A percentile compares a stretch with the other conserved stretches of the same genome.
These are phyloP conservation scores for Pristionchus entomophagus DNA, from an alignment of 2,888 invertebrate species.

Conservation along the genomic window DNA sequence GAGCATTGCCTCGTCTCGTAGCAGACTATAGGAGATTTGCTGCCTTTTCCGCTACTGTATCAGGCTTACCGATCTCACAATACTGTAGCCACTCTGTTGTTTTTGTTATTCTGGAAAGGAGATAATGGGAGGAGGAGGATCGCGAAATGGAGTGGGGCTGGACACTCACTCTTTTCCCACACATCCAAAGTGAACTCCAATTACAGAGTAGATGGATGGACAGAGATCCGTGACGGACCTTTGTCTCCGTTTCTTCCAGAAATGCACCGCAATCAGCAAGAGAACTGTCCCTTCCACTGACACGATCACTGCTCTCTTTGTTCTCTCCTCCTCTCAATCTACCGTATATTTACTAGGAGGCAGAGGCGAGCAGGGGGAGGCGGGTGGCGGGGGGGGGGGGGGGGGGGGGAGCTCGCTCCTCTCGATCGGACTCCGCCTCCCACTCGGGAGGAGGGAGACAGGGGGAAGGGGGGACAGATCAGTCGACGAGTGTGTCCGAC, in stretches of 20 bases:
- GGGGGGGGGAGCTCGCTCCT: conserved; percentile 12
- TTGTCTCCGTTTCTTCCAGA: neutral
- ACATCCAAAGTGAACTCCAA: conserved; percentile 29
- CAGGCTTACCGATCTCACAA: neutral
- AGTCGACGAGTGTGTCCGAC: neutral
- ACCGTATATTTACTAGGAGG: conserved; percentile 17
- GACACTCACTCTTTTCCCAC: neutral
- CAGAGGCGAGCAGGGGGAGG: neutral
- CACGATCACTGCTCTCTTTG: too few species aligned
- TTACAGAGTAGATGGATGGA: neutral
- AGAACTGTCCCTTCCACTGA: too few species aligned
- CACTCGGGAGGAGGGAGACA: neutral
- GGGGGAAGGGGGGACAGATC: neutral
- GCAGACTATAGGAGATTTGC: neutral
- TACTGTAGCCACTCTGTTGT: conserved; percentile 18
- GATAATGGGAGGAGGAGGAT: conserved; percentile 21
- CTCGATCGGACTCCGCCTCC: neutral
- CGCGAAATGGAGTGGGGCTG: neutral
- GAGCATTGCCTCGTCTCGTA: neutral
- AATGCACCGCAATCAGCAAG: neutral
- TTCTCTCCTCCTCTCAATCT: neutral
- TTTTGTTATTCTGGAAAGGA: conserved; percentile 15
- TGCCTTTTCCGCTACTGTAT: neutral
- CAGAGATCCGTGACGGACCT: neutral
- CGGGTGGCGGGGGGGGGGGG: neutral